These are phyloP conservation scores for Fissipunctia ypsillon DNA, from an alignment of 2,888 invertebrate genomes.

Conservation along the genomic window DNA sequence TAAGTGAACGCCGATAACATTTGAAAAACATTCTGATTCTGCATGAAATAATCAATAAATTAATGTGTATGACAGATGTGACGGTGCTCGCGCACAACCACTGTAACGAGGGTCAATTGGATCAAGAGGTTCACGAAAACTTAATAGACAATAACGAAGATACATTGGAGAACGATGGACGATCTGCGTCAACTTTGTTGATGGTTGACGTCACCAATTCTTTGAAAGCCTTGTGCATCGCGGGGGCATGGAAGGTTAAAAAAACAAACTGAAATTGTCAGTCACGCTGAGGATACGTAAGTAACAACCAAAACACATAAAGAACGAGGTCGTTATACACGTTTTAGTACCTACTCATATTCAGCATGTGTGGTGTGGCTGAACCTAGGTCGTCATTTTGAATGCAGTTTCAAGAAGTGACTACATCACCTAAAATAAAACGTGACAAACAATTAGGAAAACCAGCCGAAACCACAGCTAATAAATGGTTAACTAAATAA, in stretches of 20 bases:
- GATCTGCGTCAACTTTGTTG: slow-evolving; percentile 82
- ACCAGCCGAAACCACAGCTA: slow-evolving; percentile 67
- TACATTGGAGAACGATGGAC: slow-evolving; percentile 77
- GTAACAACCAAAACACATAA: slow-evolving; percentile 37
- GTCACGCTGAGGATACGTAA: slow-evolving; percentile 61
- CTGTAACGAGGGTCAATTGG: slow-evolving; percentile 84
- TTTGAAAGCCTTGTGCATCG: slow-evolving; percentile 65
- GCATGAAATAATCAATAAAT: slow-evolving; percentile 52
- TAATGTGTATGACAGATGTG: slow-evolving; percentile 70
- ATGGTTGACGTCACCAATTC: slow-evolving; percentile 77
- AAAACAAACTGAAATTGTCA: slow-evolving; percentile 58
- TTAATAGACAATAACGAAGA: slow-evolving; percentile 84
- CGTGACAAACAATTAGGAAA: slow-evolving; percentile 69
- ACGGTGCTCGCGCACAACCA: slow-evolving; percentile 76
- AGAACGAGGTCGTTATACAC: slow-evolving; percentile 35
- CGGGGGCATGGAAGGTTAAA: slow-evolving; percentile 66
- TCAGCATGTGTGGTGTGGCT: not conserved
- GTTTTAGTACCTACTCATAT: slow-evolving; percentile 7
- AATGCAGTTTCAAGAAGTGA: slow-evolving; percentile 60
- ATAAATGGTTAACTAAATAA: slow-evolving; percentile 74
- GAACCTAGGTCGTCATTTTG: slow-evolving; percentile 27
- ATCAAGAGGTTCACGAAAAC: slow-evolving; percentile 83
- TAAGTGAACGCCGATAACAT: slow-evolving; percentile 13
- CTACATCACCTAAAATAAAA: slow-evolving; percentile 75
- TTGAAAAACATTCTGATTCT: slow-evolving; percentile 43